Conservation (phyloP, 2,797 vertebrate genomes). For the Chrysocyon brachyurus region DNA sequence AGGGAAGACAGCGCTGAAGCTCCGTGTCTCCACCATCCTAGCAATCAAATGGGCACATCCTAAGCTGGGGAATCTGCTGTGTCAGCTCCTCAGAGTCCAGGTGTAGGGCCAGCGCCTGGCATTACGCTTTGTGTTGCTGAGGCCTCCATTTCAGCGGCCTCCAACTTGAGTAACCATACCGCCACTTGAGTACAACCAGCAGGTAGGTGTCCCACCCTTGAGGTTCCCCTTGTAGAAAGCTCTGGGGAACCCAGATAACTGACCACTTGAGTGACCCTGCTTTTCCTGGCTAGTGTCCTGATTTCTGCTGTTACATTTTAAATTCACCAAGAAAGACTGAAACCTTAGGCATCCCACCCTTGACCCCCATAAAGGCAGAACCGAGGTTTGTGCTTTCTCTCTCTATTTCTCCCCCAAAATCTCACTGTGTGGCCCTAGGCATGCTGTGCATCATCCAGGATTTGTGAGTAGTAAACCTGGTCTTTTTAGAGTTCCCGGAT, state of each 20-base stretch:
- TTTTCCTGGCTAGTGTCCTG: background rate
- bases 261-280: background rate
- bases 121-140: background rate
- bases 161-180: no score
- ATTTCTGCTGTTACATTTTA: background rate
- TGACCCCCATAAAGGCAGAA: background rate
- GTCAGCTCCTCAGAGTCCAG: background rate
- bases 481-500: background rate
- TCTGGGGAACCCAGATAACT: background rate
- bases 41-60: background rate
- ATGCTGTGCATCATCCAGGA: background rate
- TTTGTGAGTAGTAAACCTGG: background rate
- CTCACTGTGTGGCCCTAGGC: background rate
- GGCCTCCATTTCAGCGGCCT: background rate
- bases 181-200: no score
- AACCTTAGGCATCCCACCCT: background rate
- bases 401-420: background rate
- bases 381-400: background rate
- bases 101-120: background rate
- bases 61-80: background rate
- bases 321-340: background rate
- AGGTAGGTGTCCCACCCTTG: no score
- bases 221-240: background rate
- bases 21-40: fast-evolving
- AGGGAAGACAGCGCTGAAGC: background rate